A percentile compares a stretch with the other conserved stretches of the same genome.
phyloP scores from a whole-genome alignment of 2,888 invertebrate species.

The Osedax fenrisi region DNA sequence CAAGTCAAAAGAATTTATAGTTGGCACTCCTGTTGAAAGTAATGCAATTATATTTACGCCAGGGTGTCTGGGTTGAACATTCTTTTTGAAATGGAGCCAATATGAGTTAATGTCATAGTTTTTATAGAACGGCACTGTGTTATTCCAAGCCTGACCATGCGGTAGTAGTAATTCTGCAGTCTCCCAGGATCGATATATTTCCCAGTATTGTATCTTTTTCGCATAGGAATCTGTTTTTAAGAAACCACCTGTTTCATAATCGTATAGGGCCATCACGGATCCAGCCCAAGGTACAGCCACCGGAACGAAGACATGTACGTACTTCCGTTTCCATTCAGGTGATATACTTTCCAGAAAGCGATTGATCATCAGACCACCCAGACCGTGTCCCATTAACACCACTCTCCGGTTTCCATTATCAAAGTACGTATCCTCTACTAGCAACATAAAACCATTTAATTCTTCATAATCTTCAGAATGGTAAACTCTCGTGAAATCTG shows the following conservation, averaged over 20 bases:
- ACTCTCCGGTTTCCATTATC: background rate
- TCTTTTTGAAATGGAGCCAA: constrained; percentile 51
- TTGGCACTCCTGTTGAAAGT: constrained; percentile 25
- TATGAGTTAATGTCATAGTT: constrained; percentile 68
- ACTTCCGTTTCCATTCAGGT: constrained; percentile 24
- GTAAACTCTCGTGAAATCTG: background rate
- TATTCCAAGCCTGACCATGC: constrained; percentile 69
- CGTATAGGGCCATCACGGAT: constrained; percentile 6
- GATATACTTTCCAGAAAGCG: background rate
- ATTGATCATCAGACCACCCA: background rate
- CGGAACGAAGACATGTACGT: constrained; percentile 63
- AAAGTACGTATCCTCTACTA: background rate
- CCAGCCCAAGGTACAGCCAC: constrained; percentile 65
- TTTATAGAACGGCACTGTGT: constrained; percentile 65
- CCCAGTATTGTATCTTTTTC: constrained; percentile 64
- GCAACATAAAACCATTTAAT: no score
- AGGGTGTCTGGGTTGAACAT: constrained; percentile 25
- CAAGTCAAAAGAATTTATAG: constrained; percentile 25
- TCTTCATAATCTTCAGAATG: no score
- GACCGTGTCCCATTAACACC: background rate
- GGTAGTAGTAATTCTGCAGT: constrained; percentile 83
- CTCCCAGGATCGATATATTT: constrained; percentile 82
- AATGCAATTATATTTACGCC: constrained; percentile 28
- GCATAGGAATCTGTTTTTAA: constrained; percentile 71
- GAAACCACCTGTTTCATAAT: constrained; percentile 63